A percentile compares a stretch with the other conserved stretches of the same genome.
Evolutionary conservation across 2,888 invertebrate species (phyloP).

Genomic region (Holacanthella duospinosa): DNA sequence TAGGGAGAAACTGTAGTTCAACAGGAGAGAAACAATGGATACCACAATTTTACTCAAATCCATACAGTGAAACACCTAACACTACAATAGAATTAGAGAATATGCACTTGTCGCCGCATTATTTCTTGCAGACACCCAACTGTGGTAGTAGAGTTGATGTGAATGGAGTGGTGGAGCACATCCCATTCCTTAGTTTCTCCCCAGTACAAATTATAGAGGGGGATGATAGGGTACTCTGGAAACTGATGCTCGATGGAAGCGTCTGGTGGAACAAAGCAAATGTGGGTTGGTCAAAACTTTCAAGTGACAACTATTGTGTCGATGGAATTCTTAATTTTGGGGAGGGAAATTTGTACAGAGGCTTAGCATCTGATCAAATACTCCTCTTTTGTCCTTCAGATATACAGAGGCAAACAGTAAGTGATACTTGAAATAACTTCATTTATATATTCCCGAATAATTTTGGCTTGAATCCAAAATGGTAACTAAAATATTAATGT

Average conservation of each 20-base stretch:
- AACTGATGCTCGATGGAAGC: neutral
- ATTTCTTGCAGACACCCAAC: neutral
- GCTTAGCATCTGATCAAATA: neutral
- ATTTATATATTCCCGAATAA: neutral
- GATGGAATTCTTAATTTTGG: constrained; percentile 9
- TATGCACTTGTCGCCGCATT: neutral
- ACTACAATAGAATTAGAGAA: too few species aligned
- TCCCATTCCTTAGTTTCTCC: neutral
- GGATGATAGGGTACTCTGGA: neutral
- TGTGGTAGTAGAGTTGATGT: neutral
- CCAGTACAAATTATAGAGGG: neutral
- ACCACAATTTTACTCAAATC: neutral
- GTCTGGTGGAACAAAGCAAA: neutral
- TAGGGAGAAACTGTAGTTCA: neutral
- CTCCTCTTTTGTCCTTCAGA: neutral
- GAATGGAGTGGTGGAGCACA: neutral
- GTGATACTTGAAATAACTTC: neutral
- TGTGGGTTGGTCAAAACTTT: neutral
- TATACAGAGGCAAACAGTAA: neutral
- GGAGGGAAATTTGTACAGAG: neutral
- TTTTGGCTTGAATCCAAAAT: too few species aligned
- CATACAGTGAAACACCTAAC: neutral
- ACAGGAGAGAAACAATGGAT: neutral
- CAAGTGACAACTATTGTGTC: constrained; percentile 2
- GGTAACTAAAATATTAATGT: too few species aligned